Conservation (phyloP, 2,797 vertebrate species). For the Phoeniculus purpureus region DNA sequence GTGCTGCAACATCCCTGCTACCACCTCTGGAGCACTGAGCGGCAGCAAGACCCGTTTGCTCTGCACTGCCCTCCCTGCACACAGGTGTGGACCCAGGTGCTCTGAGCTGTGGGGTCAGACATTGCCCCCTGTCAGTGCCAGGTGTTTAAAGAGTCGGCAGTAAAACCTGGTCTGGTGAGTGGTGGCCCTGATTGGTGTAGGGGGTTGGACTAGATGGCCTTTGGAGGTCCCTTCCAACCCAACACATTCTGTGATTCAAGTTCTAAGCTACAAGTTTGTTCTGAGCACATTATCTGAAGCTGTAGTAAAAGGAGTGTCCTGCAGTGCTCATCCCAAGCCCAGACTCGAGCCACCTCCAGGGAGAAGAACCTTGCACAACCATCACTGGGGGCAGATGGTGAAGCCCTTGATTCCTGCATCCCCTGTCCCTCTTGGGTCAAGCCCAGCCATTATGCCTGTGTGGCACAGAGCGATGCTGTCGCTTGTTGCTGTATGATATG, state of each 20-base stretch:
- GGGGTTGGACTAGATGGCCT: too few relatives aligned
- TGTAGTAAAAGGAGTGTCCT: too few relatives aligned
- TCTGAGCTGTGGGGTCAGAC: fast-evolving
- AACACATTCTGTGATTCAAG: not conserved
- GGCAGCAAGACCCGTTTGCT: not conserved
- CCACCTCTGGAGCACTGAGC: not conserved
- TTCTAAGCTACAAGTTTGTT: not conserved
- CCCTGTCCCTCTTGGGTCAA: not conserved
- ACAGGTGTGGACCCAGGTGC: fast-evolving
- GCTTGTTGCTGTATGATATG: not conserved
- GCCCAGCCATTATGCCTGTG: not conserved
- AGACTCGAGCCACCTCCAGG: not conserved
- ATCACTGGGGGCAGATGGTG: fast-evolving
- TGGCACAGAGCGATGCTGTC: not conserved
- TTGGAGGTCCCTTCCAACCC: too few relatives aligned
- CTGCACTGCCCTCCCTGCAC: not conserved
- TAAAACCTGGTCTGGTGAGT: not conserved
- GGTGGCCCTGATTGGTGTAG: too few relatives aligned
- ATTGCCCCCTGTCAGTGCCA: not conserved
- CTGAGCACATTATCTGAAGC: not conserved
- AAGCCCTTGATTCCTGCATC: not conserved
- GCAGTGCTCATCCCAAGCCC: not conserved
- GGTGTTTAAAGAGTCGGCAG: not conserved
- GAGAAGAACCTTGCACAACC: not conserved
- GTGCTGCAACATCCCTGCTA: not conserved